Base-by-base conservation (phyloP, 2,888 invertebrate species). In the Monochamus alternatus region DNA sequence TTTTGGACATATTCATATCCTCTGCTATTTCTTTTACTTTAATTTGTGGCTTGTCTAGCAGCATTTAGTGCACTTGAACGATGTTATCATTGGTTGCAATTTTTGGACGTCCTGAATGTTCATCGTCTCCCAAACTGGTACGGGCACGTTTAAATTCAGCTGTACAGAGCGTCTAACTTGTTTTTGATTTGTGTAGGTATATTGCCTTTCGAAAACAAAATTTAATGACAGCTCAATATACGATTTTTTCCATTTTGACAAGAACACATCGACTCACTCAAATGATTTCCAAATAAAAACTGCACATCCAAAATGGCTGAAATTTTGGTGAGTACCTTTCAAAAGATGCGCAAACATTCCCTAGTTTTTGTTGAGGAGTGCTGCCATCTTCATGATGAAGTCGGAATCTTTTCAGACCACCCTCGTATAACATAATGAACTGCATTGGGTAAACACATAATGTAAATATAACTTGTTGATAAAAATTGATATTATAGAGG, bases 1-100 rank as follows among this genome's bases (percentile, higher is more conserved):
- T 32, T 63, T 63, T 63, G 63, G 76, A 75, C 63, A 76, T 80
- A 44, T 74, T 70, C 72, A 77, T 68, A 69, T 32, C 73, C 64
- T 78, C 74, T 67, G 76, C 77, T 78, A 78, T 76, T 75, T 80
- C 66, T 65, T 73, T 66, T 60, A 81, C 66, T 78, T 79, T 79
- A 66, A 38, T 7, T 38, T 7, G 47, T 1, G 59, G 72, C 68
- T 81, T 80, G 74, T 43, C 76, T 74, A 67, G 78, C 74, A 63
- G 72, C 77, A 38, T 65, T 65, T 65, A 12, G 1, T 52, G 22
- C 1, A 43, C 5, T 38, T 38, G 2, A 38, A 7, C 7, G 1
- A 38, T 65, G 66, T 73, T 78, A 68, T 81, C 79, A 68, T 75
- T 80, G 38, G 80, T 80, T 79, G 72, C 74, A 76, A 77, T 77